A percentile compares a stretch with the other conserved stretches of the same genome.
Evolutionary conservation across 2,113 vertebrate genomes (phyloP).

Genomic region (Hylia prasina): DNA sequence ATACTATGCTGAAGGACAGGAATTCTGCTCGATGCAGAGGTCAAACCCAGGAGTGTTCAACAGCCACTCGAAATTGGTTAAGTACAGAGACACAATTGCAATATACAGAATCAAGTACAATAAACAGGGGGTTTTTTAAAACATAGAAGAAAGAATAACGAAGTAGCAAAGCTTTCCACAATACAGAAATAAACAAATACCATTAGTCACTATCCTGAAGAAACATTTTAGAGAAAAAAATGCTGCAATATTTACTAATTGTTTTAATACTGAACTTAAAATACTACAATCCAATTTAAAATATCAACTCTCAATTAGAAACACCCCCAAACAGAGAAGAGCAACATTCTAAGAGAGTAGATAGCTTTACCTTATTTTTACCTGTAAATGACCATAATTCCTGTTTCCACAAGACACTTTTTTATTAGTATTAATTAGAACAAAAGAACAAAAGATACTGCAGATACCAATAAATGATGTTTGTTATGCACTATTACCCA

Average conservation of each 20-base stretch:
- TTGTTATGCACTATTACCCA: not conserved
- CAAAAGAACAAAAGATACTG: not conserved
- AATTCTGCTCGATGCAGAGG: not conserved
- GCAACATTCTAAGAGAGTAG: not conserved
- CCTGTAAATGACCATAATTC: not conserved
- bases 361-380: not conserved
- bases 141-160: not conserved
- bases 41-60: not conserved
- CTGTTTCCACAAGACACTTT: not conserved
- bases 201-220: not conserved
- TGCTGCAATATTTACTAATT: not conserved
- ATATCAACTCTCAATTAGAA: not conserved
- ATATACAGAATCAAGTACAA: not conserved
- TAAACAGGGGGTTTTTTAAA: not conserved
- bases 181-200: not conserved
- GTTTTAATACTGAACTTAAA: not conserved
- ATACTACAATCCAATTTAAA: not conserved
- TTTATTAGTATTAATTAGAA: not conserved
- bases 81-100: not conserved
- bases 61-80: not conserved
- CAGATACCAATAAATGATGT: not conserved
- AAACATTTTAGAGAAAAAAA: not conserved
- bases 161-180: not conserved
- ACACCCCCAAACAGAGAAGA: not conserved
- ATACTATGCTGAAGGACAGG: not conserved